A percentile compares a stretch with the other conserved stretches of the same genome.
These are phyloP conservation scores for Polypterus senegalus DNA, from an alignment of 2,113 vertebrate species.

Conservation along the genomic window DNA sequence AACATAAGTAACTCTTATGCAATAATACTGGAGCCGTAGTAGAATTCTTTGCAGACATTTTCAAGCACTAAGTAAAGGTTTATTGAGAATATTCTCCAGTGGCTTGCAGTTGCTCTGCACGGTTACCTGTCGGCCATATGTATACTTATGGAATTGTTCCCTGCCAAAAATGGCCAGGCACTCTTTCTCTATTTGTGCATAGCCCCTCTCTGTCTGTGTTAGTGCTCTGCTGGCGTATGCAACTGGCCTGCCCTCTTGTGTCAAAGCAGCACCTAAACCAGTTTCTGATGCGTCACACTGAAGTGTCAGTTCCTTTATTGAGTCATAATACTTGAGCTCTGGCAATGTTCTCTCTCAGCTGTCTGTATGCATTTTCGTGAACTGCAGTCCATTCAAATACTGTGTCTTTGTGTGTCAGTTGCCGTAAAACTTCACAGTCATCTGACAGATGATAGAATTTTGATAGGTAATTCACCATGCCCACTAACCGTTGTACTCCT, in stretches of 20 bases:
- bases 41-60: constrained; percentile 13
- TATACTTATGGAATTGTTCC: constrained; percentile 14
- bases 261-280: constrained; percentile 9
- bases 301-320: constrained; percentile 10
- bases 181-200: constrained; percentile 24
- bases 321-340: constrained; percentile 18
- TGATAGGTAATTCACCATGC: constrained; percentile 12
- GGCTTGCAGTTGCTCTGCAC: constrained; percentile 30
- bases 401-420: no score
- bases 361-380: no score
- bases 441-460: constrained; percentile 16
- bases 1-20: constrained; percentile 6
- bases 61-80: constrained; percentile 16
- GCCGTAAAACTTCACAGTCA: constrained; percentile 4
- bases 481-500: constrained; percentile 11
- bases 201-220: constrained; percentile 16
- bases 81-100: constrained; percentile 18
- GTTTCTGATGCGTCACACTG: constrained; percentile 15
- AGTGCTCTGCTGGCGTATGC: constrained; percentile 11
- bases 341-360: no score
- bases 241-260: constrained; percentile 17
- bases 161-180: constrained; percentile 6
- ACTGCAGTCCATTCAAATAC: no score
- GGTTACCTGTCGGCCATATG: constrained; percentile 23
- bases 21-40: constrained; percentile 13